phyloP scores from a whole-genome alignment of 2,888 invertebrate species.

The Autographa gamma region DNA sequence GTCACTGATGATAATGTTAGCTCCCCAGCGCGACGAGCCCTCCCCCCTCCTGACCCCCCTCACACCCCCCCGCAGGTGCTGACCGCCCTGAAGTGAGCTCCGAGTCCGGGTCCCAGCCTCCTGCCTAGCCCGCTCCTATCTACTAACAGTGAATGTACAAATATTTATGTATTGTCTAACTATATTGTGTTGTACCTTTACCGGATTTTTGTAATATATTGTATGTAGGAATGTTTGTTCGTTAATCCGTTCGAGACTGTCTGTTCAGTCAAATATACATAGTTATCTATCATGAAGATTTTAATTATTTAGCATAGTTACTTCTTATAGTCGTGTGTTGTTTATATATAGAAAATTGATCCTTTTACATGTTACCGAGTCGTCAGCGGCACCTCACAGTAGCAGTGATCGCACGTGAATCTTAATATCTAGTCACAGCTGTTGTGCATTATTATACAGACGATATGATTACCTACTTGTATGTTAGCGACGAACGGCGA shows the following conservation, averaged over 20 bases:
- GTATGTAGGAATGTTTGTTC: slow-evolving; percentile 62
- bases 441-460: slow-evolving; percentile 73
- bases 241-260: slow-evolving; percentile 51
- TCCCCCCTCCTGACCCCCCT: slow-evolving; percentile 10
- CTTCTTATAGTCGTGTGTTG: slow-evolving; percentile 65
- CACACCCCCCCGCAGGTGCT: slow-evolving; percentile 62
- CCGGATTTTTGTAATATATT: slow-evolving; percentile 59
- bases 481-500: slow-evolving; percentile 19
- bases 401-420: slow-evolving; percentile 71
- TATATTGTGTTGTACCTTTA: slow-evolving; percentile 62
- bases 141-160: slow-evolving; percentile 66
- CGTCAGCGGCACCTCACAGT: slow-evolving; percentile 60
- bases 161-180: slow-evolving; percentile 62
- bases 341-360: slow-evolving; percentile 61
- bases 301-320: slow-evolving; percentile 63
- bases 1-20: slow-evolving; percentile 39
- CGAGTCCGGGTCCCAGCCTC: slow-evolving; percentile 16
- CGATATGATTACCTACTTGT: slow-evolving; percentile 49
- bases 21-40: slow-evolving; percentile 32
- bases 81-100: slow-evolving; percentile 52
- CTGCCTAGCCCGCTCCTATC: slow-evolving; percentile 40
- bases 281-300: slow-evolving; percentile 58
- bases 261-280: slow-evolving; percentile 45
- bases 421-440: slow-evolving; percentile 82
- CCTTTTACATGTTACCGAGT: slow-evolving; percentile 60